Conservation (phyloP, 2,797 vertebrate genomes). For the Xenentodon cancila region DNA sequence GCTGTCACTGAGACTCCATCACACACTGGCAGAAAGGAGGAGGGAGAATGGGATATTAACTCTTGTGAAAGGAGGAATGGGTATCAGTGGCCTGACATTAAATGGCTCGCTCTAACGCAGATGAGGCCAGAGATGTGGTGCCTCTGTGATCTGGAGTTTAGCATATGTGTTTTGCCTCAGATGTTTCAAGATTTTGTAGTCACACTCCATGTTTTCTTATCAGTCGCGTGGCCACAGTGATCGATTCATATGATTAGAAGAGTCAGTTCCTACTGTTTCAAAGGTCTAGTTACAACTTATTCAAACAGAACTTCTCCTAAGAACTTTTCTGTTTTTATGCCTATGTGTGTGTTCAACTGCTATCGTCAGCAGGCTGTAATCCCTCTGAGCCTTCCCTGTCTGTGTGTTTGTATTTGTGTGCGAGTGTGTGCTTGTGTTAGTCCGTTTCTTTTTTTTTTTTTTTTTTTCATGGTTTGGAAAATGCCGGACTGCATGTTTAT, state of each 20-base stretch:
- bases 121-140: constrained; percentile 66
- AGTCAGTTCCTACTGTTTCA: constrained; percentile 32
- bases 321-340: constrained; percentile 75
- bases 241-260: constrained; percentile 13
- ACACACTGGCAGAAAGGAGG: constrained; percentile 52
- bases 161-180: constrained; percentile 56
- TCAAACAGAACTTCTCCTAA: constrained; percentile 71
- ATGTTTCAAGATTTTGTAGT: constrained; percentile 11
- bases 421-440: constrained; percentile 61
- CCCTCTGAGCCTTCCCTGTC: constrained; percentile 89
- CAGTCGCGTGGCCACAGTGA: constrained; percentile 7
- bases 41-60: constrained; percentile 75
- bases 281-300: constrained; percentile 63
- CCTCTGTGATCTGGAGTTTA: constrained; percentile 25
- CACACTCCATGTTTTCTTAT: constrained; percentile 3
- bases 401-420: constrained; percentile 53
- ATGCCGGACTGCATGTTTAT: constrained; percentile 85
- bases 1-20: constrained; percentile 78
- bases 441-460: constrained; percentile 73
- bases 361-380: constrained; percentile 97
- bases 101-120: constrained; percentile 67
- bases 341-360: constrained; percentile 82
- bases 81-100: constrained; percentile 67
- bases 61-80: constrained; percentile 69
- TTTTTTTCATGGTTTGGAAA: constrained; percentile 78